Base-by-base conservation (phyloP, 2,797 vertebrate species). In the Crenuchus spilurus region DNA sequence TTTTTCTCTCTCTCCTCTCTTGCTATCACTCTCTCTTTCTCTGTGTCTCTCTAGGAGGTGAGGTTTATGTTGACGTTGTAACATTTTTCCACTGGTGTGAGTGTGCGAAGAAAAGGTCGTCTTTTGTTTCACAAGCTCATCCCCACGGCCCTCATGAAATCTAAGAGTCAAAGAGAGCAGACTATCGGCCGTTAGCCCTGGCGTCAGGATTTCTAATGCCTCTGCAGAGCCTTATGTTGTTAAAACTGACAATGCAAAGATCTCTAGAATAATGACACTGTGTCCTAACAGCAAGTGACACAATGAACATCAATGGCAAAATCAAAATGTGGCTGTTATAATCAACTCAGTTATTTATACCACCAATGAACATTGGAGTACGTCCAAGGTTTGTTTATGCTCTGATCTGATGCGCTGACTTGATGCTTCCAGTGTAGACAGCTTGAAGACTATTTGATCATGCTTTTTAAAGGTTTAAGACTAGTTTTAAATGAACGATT, bases 91-190 rank as follows among this genome's bases (percentile, higher is more conserved):
- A 77, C 78, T 76, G 46, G 69, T 77, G 82, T 65, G 81, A 85
- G 82, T 83, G 39, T 62, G 79, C 28, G 64, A 70, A 72, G 55
- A 68, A 79, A 78, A 77, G 71, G 72, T 67, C 41, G 75, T 84
- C 76, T 87, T 86, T 81, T 78, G 80, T 89, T 91, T 90, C 88
- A 87, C 84, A 16, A 70, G 83, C 83, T 83, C 86, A 76, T 90
- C 89, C 83, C 83, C 76, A 24, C 60, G 75, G 81, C 80, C 80
- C 87, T 85, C 46, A 76, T 88, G 90, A 92, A 91, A 92, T 82
- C 68, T 77, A 84, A 89, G 85, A 86, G 76, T 64, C 71, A 62
- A 72, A 74, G 60, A 30, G 83, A 82, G 76, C 83, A 84, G 84
- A 88, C 80, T 66, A 62, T 71, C 20, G 68, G 71, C 72, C 74